phyloP scores from a whole-genome alignment of 2,113 vertebrate genomes.

The Phoenicopterus ruber region DNA sequence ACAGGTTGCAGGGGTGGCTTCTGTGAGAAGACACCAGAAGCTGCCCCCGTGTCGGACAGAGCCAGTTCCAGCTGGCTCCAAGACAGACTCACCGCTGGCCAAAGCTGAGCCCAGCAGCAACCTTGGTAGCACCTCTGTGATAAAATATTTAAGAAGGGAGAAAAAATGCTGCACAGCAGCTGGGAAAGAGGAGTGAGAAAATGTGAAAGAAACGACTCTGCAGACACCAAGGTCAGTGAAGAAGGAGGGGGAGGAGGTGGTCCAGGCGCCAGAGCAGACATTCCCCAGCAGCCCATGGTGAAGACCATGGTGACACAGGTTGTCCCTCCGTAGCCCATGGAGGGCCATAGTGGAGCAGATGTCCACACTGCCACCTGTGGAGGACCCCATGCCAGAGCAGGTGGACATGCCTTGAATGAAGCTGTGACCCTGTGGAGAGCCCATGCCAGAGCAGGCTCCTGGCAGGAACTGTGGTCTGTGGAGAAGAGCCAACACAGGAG shows the following conservation, averaged over 20 bases:
- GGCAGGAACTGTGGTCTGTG: not conserved
- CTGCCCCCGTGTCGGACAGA: not conserved
- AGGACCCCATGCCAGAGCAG: rapidly evolving
- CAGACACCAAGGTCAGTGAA: not conserved
- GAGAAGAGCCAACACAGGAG: not conserved
- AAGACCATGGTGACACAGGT: not conserved
- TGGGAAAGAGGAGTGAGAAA: not conserved
- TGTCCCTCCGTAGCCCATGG: not conserved
- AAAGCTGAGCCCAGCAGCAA: not conserved
- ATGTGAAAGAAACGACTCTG: not conserved
- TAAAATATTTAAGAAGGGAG: not conserved
- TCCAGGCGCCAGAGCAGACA: not conserved
- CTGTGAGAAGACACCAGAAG: not conserved
- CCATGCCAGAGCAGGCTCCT: not conserved
- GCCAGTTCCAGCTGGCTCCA: rapidly evolving
- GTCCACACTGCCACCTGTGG: not conserved
- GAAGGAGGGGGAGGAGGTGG: not conserved
- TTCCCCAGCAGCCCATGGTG: rapidly evolving
- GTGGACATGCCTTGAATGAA: not conserved
- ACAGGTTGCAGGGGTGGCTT: not conserved
- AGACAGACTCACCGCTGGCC: rapidly evolving
- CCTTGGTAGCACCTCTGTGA: not conserved
- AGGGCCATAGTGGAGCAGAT: not conserved
- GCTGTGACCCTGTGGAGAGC: rapidly evolving
- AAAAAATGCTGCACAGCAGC: not conserved